phyloP scores from a whole-genome alignment of 1,140 invertebrate species.

The Cotesia typhae region DNA sequence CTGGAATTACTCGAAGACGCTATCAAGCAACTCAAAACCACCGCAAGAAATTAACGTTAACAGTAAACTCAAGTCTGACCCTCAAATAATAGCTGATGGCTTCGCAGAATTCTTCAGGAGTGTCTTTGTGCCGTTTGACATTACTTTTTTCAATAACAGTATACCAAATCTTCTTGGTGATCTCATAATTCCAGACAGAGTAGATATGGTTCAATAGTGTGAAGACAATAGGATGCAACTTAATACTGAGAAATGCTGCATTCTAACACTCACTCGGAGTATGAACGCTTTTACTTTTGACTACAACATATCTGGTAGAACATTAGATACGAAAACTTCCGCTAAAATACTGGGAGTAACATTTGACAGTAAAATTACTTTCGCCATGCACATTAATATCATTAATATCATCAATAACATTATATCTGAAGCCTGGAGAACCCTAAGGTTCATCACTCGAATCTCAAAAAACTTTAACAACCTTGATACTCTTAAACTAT shows the following conservation, averaged over 20 bases:
- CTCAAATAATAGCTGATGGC: background rate
- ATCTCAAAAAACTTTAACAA: background rate
- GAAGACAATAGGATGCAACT: background rate
- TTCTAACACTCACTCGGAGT: background rate
- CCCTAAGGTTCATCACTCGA: constrained; percentile 12
- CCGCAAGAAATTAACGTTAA: background rate
- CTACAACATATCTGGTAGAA: background rate
- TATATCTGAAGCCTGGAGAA: background rate
- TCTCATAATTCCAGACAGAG: too few species aligned
- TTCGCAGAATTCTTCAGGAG: background rate
- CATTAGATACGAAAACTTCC: background rate
- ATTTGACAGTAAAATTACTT: constrained; percentile 27
- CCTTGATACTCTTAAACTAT: background rate
- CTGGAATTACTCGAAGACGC: background rate
- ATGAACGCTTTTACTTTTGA: background rate
- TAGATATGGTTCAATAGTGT: background rate
- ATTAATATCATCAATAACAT: background rate
- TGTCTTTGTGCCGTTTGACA: background rate
- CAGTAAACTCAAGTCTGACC: background rate
- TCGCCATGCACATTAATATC: background rate
- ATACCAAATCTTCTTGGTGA: background rate
- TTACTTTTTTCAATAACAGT: background rate
- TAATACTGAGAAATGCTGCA: background rate
- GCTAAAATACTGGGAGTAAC: constrained; percentile 7
- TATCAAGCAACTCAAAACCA: background rate